A percentile compares a stretch with the other conserved stretches of the same genome.
These are phyloP conservation scores for Macaria liturata DNA, from an alignment of 2,888 invertebrate species.

Conservation along the genomic window DNA sequence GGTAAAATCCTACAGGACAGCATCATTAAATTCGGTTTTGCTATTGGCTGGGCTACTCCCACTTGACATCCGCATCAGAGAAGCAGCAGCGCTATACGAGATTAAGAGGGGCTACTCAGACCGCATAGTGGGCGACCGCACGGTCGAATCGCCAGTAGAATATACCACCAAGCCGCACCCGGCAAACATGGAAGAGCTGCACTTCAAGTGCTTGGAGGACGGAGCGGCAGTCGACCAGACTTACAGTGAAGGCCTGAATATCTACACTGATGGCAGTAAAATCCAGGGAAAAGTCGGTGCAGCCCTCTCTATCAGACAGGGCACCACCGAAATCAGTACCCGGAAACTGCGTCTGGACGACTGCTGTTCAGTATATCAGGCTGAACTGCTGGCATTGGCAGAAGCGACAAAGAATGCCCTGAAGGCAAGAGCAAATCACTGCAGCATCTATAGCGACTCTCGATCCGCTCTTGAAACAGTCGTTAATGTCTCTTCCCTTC, in stretches of 20 bases:
- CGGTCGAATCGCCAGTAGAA: too few relatives aligned
- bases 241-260: background rate
- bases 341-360: background rate
- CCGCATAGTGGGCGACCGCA: too few relatives aligned
- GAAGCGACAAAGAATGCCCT: background rate
- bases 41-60: constrained; percentile 17
- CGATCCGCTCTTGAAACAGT: constrained; percentile 1
- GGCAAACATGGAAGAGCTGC: background rate
- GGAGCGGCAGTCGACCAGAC: background rate
- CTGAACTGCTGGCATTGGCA: background rate
- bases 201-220: constrained; percentile 14
- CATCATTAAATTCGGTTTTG: constrained; percentile 27
- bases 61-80: constrained; percentile 17
- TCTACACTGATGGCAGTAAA: constrained; percentile 22
- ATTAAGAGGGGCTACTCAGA: constrained; percentile 5
- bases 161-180: constrained; percentile 13
- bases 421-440: background rate
- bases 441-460: constrained; percentile 17
- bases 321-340: background rate
- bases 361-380: constrained; percentile 1
- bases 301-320: background rate
- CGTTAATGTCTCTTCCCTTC: background rate
- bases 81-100: constrained; percentile 13
- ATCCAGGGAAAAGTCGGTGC: constrained; percentile 8
- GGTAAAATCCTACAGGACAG: constrained; percentile 16